Percentiles rank a stretch among this genome's conserved stretches.
phyloP scores from a whole-genome alignment of 2,797 vertebrate species.

The Parotocinclus haroldoi region DNA sequence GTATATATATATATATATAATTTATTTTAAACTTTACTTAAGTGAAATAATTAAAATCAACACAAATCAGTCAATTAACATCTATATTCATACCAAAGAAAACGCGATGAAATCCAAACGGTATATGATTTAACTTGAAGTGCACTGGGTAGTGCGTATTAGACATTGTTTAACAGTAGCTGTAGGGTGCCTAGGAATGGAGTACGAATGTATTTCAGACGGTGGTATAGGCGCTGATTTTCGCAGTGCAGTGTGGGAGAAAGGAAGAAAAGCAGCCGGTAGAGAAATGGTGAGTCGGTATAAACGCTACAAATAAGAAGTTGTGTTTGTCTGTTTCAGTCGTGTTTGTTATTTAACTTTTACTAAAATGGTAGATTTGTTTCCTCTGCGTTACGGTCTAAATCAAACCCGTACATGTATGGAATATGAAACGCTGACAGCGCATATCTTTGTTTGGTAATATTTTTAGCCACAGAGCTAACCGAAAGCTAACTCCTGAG shows the following conservation, averaged over 20 bases:
- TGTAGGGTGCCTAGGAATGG: background rate
- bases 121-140: background rate
- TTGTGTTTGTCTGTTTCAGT: background rate
- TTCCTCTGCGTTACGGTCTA: background rate
- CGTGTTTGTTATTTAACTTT: background rate
- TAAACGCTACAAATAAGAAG: background rate
- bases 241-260: conserved; percentile 64
- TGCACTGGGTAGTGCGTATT: background rate
- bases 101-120: too few species aligned
- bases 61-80: too few species aligned
- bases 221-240: conserved; percentile 46
- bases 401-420: background rate
- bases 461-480: conserved; percentile 50
- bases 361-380: background rate
- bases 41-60: too few species aligned
- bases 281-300: conserved; percentile 75
- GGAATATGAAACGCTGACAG: background rate
- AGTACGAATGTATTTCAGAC: conserved; percentile 25
- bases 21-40: too few species aligned
- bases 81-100: too few species aligned
- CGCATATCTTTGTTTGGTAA: conserved; percentile 41
- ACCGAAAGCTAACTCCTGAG: conserved; percentile 27
- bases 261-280: conserved; percentile 61
- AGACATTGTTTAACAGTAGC: accelerated
- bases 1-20: too few species aligned